These are phyloP conservation scores for Drosophila lini DNA, from an alignment of 1,140 invertebrate species.

Conservation along the genomic window DNA sequence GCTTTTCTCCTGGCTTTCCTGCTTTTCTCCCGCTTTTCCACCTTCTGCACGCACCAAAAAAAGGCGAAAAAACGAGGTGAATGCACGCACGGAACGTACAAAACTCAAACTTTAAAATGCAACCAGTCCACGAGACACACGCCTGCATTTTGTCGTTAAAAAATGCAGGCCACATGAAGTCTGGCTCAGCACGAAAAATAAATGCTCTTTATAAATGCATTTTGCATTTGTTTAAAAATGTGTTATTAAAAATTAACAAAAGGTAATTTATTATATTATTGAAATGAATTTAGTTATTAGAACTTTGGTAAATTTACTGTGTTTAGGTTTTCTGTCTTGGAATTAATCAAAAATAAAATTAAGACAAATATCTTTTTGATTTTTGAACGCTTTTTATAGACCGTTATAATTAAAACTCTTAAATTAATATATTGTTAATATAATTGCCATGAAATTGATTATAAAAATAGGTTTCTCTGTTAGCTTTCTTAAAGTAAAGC, in stretches of 20 bases:
- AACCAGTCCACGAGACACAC: slow-evolving; percentile 65
- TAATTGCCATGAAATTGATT: too few relatives aligned
- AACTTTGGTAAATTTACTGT: too few relatives aligned
- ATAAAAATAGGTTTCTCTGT: background rate
- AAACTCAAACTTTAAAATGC: slow-evolving; percentile 83
- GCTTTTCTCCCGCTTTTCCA: slow-evolving; percentile 27
- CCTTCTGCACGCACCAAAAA: slow-evolving; percentile 74
- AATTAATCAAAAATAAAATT: background rate
- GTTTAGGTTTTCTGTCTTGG: too few relatives aligned
- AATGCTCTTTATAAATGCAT: slow-evolving; percentile 19
- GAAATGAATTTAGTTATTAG: too few relatives aligned
- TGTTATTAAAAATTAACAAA: background rate
- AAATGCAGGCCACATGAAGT: slow-evolving; percentile 10
- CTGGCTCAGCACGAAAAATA: slow-evolving; percentile 6
- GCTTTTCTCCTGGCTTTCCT: slow-evolving; percentile 4
- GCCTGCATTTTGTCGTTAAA: slow-evolving; percentile 55
- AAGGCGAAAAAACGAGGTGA: slow-evolving; percentile 75
- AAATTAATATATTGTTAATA: too few relatives aligned
- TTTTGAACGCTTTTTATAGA: background rate
- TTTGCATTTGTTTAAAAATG: background rate
- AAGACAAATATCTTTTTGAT: background rate
- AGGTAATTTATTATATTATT: background rate
- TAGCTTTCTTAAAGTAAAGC: background rate
- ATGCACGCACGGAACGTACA: slow-evolving; percentile 75
- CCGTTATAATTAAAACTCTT: background rate